Percentiles rank a stretch among this genome's conserved stretches.
Evolutionary conservation across 23 tunicate genomes (phyloP).

Genomic region (Trididemnum clinides): DNA sequence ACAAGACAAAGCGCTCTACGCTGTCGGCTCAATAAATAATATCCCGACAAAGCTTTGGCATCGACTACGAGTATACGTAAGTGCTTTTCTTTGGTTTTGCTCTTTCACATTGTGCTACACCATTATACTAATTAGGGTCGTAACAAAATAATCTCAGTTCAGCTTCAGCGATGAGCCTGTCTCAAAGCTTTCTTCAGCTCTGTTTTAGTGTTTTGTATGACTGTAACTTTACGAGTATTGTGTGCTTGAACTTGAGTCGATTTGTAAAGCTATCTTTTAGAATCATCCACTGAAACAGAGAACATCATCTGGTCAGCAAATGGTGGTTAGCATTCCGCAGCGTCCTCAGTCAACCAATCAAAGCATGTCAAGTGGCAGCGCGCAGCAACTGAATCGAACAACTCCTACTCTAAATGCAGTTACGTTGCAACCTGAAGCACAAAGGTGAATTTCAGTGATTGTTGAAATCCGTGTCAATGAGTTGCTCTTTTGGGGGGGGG

Average conservation of each 20-base stretch:
- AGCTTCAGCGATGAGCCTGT: too few species aligned
- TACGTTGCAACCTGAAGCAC: conserved; percentile 46
- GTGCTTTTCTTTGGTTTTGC: not conserved
- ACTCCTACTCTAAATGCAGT: conserved; percentile 64
- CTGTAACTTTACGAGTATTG: too few species aligned
- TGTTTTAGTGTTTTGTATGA: too few species aligned
- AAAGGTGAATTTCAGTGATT: too few species aligned
- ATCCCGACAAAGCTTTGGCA: conserved; percentile 78
- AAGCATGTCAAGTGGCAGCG: not conserved
- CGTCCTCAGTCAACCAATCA: conserved; percentile 12
- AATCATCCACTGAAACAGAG: not conserved
- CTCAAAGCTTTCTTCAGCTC: too few species aligned
- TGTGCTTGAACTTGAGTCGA: not conserved
- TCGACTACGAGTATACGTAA: conserved; percentile 13
- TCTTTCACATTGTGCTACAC: too few species aligned
- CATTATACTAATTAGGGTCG: too few species aligned
- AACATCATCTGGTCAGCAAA: not conserved
- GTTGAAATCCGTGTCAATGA: too few species aligned
- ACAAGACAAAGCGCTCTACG: conserved; percentile 78
- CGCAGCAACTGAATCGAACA: conserved; percentile 12
- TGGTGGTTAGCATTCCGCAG: conserved; percentile 3
- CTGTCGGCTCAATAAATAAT: conserved; percentile 80
- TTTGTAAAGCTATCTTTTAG: conserved; percentile 1
- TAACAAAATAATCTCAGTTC: too few species aligned
- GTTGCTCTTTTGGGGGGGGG: not conserved